These are phyloP conservation scores for Zaprionus inermis DNA, from an alignment of 1,140 invertebrate species.

Conservation along the genomic window DNA sequence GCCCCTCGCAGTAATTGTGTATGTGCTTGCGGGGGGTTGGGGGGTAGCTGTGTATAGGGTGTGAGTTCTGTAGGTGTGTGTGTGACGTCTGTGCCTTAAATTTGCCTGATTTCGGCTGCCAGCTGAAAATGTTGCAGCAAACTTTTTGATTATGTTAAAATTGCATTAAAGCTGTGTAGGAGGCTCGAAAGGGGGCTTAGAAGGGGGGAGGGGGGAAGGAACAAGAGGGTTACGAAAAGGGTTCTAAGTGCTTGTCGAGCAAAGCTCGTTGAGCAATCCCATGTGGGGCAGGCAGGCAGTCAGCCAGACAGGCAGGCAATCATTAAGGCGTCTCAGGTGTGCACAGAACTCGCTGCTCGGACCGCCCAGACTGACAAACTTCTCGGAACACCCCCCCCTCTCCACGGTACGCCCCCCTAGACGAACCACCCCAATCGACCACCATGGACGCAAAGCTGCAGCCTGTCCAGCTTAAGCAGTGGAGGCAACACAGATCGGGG, in stretches of 20 bases:
- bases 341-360: conserved; percentile 1
- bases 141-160: conserved; percentile 67
- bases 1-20: background rate
- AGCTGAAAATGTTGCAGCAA: conserved; percentile 52
- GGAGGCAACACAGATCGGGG: too few species aligned
- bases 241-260: conserved; percentile 23
- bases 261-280: conserved; percentile 34
- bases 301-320: conserved; percentile 24
- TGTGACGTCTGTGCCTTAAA: conserved; percentile 6
- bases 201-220: background rate
- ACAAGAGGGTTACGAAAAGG: background rate
- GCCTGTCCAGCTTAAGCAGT: too few species aligned
- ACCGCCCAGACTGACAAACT: too few species aligned
- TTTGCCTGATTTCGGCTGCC: conserved; percentile 40
- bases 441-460: too few species aligned
- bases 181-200: too few species aligned
- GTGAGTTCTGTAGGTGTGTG: background rate
- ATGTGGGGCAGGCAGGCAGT: background rate
- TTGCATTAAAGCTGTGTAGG: conserved; percentile 51
- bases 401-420: too few species aligned
- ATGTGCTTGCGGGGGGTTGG: background rate
- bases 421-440: too few species aligned
- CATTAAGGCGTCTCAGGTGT: conserved; percentile 50
- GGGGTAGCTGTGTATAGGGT: too few species aligned
- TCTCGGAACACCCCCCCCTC: too few species aligned